Evolutionary conservation across 2,113 vertebrate species (phyloP), one percentile per base, ranked within the genome.

Genomic region (Pica pica): DNA sequence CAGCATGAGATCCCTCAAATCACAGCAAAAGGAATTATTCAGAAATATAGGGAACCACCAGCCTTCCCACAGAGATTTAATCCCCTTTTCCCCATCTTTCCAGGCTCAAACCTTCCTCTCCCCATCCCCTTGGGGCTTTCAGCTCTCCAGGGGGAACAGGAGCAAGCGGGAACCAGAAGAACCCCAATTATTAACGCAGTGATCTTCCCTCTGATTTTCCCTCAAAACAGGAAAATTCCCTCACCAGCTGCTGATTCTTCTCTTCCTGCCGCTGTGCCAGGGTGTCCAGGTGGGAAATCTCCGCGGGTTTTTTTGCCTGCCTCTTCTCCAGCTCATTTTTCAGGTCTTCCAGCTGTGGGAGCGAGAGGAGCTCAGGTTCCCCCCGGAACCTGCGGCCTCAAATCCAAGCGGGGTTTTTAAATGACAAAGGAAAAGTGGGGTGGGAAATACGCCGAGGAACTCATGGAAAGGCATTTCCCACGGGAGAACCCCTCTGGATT

Each of bases 321-420:
- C 86, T 82, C 81, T 89, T 94, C 59, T 92, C 93, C 16, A 92
- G 26, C 42, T 95, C 94, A 93, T 95, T 79, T 75, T 95, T 93
- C 56, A 95, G 56, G 6, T 93, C 85, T 57, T 94, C 42, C 85
- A 94, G 76, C 93, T 94, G 85, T 1, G 27, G 47, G 33, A 27
- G 39, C 0, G 2, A 60, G 27, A 9, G 33, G 57, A 73, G 39
- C 21, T 83, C 67, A 12, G 55, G 46, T 10, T n/a, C 28, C 39
- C 12, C 15, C 19, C 4, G 1, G 61, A 4, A 35, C 3, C 9
- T 6, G 49, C 5, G 8, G 33, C 63, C n/a, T n/a, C 78, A 21
- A 57, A 37, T 16, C 63, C 63, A 5, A 37, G 33, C 1, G 10
- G 27, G 41, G 12, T 5, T n/a, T 69, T n/a, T 2, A 23, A 70